Conservation (phyloP, 2,797 vertebrate genomes). For the Neopelma chrysocephalum region DNA sequence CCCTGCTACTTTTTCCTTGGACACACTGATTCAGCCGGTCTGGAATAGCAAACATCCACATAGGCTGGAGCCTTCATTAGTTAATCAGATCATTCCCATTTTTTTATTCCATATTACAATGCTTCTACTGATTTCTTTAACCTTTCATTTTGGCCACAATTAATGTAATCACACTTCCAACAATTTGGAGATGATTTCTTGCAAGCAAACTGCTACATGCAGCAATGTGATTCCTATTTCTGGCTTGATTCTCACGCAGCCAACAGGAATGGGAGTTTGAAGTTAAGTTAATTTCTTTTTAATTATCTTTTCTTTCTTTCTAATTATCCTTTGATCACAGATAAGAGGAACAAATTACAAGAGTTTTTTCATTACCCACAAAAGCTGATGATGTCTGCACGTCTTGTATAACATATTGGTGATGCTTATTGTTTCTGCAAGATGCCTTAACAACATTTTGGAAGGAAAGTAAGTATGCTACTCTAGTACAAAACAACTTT, state of each 20-base stretch:
- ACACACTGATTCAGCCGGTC: not conserved
- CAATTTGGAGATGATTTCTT: slow-evolving; percentile 55
- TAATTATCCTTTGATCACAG: slow-evolving; percentile 76
- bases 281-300: slow-evolving; percentile 74
- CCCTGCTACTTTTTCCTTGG: not conserved
- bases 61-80: not conserved
- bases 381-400: slow-evolving; percentile 54
- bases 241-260: slow-evolving; percentile 34
- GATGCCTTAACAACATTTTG: slow-evolving; percentile 22
- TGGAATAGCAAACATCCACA: not conserved
- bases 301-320: slow-evolving; percentile 74
- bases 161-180: slow-evolving; percentile 34
- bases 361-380: slow-evolving; percentile 65
- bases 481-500: not conserved
- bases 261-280: slow-evolving; percentile 61
- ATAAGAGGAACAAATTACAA: slow-evolving; percentile 70
- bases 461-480: not conserved
- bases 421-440: slow-evolving; percentile 48
- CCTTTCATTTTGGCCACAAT: slow-evolving; percentile 58
- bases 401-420: slow-evolving; percentile 38
- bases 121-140: slow-evolving; percentile 35
- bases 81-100: not conserved
- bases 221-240: slow-evolving; percentile 34
- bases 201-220: slow-evolving; percentile 8
- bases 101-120: not conserved